phyloP scores from a whole-genome alignment of 2,797 vertebrate genomes.

The Coracias cyanogaster region DNA sequence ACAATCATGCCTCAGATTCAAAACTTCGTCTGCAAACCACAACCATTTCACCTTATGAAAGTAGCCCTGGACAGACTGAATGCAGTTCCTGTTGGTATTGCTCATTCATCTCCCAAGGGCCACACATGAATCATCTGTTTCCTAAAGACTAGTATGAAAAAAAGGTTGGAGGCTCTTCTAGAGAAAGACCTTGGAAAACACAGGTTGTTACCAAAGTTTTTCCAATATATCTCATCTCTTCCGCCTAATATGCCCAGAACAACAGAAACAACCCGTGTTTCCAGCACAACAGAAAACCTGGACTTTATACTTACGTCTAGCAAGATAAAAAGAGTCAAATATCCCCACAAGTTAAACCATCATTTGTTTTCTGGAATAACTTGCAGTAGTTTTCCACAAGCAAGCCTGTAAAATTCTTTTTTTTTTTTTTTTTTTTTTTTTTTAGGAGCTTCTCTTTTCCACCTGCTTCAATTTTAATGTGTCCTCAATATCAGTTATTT shows the following conservation, averaged over 20 bases:
- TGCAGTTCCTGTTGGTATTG: not conserved
- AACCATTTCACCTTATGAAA: not conserved
- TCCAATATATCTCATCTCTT: not conserved
- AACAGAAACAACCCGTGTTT: not conserved
- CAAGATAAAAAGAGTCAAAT: not conserved
- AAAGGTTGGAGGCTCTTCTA: not conserved
- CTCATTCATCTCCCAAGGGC: not conserved
- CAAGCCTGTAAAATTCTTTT: not conserved
- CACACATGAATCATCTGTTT: not conserved
- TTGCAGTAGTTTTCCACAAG: not conserved
- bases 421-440: not conserved
- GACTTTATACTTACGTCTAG: not conserved
- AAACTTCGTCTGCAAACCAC: not conserved
- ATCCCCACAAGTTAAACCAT: not conserved
- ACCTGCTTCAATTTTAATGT: constrained; percentile 42
- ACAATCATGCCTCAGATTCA: not conserved
- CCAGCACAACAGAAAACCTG: not conserved
- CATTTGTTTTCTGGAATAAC: not conserved
- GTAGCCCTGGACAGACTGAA: not conserved
- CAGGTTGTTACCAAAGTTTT: not conserved
- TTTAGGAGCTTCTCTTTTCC: not conserved
- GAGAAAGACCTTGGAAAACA: not conserved
- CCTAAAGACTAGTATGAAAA: not conserved
- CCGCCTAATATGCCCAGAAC: not conserved
- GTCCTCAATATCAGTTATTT: constrained; percentile 47